Base-by-base conservation (phyloP, 37 sponge, comb jelly and placozoan species). In the Ephydatia muelleri region DNA sequence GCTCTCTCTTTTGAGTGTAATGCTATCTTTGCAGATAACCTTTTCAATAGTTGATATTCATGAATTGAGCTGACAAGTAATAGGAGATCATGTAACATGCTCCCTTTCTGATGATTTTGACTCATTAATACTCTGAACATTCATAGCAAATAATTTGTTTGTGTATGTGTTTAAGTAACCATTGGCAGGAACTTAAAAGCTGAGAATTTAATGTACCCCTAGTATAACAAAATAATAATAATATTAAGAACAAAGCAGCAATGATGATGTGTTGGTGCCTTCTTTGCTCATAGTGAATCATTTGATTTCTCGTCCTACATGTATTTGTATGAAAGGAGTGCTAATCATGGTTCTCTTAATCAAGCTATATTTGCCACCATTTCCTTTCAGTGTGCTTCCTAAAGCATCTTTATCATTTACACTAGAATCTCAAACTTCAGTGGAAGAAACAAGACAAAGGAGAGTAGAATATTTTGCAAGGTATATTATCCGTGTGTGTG, bases 401-500 rank as follows among this genome's bases (percentile, higher is more conserved):
- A n/a, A n/a, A n/a, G n/a, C n/a, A n/a, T 57, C 0, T 43, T 43
- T 11, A 11, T 43, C 8, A 11, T 57, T 1, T 57, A 57, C 57
- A 13, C 57, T 57, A 57, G 57, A 57, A 21, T 57, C 57, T 11
- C 70, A 23, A 27, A 43, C 69, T 38, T 81, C 82, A 35, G 21
- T 36, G 26, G 82, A 81, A 38, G 82, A 81, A 69, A 35, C 70
- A 1, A 67, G 82, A 36, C 82, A 81, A 37, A 65, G 36, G 26
- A 37, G 82, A 5, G 25, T 81, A 9, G 40, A 22, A 26, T 71
- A 81, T 39, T 81, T 81, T 25, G 68, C 19, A 32, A 43, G 36
- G 70, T 67, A 68, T 66, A 23, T 34, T 30, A 31, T 38, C 6
- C 1, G 72, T 72, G 30, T 14, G 33, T 72, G 72, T 34, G 33